Base-by-base conservation (phyloP, 2,888 invertebrate genomes). In the Scelioninae gen. 2 region DNA sequence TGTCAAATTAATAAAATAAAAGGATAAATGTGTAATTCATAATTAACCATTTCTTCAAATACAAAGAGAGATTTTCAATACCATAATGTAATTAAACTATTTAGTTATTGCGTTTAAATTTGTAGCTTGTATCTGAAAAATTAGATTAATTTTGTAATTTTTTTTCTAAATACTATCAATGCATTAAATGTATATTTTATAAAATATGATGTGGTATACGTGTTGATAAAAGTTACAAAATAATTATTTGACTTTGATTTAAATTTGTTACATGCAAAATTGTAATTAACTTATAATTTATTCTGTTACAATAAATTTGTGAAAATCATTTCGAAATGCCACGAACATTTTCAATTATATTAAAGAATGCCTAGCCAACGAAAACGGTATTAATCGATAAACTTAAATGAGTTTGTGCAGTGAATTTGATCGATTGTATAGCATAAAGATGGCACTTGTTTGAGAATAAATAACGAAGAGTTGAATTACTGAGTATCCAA, bases 311-410 rank as follows among this genome's bases (percentile, higher is more conserved):
- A 43, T 43, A 28, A 41, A 41, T 57, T 57, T n/a, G n/a, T 2
- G 18, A 31, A 57, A 41, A 43, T 43, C 10, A 5, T 1, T 35
- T 37, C 22, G 35, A 39, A 10, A 25, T 25, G n/a, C 4, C 43
- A 18, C 19, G 19, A 35, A 52, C 22, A 52, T 37, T 52, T 19
- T 52, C 22, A 11, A 7, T 10, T 57, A 39, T 35, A 48, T 35
- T 41, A 50, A 39, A 25, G 16, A 61, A 39, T 28, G 35, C 16
- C 13, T 19, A 19, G 28, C 19, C 50, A 25, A 41, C 50, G 28
- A 61, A n/a, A 19, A 41, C 13, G 15, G 22, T 15, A 63, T 63
- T 52, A 63, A 63, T 63, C 52, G 52, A 63, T 43, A 31, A 53
- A 45, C 25, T 64, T 64, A 13, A 64, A 64, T 35, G 25, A 64